Conservation (phyloP, 2,113 vertebrate genomes). For the Sapayoa aenigma region DNA sequence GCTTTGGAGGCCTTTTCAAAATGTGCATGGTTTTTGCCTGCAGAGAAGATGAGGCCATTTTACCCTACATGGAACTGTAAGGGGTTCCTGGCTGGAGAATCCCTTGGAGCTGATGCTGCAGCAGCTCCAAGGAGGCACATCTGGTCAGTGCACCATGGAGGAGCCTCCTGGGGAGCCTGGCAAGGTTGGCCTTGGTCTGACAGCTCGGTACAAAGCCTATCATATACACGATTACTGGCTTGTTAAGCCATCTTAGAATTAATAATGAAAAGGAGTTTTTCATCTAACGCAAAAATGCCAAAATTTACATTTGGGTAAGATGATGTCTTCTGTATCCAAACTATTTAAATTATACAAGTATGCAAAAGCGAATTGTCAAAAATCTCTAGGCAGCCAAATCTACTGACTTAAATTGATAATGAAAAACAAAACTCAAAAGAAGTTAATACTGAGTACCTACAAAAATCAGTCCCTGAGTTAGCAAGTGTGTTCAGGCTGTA, state of each 20-base stretch:
- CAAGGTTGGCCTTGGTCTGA: background rate
- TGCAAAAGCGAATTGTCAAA: background rate
- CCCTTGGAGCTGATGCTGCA: background rate
- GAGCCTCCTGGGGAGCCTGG: background rate
- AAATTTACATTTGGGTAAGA: background rate
- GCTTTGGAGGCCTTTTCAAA: background rate
- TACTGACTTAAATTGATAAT: background rate
- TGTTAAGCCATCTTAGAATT: background rate
- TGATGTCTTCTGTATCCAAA: background rate
- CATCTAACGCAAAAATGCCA: background rate
- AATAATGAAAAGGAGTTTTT: background rate
- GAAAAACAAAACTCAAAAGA: background rate
- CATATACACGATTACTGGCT: background rate
- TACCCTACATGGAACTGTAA: background rate
- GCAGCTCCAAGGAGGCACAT: background rate
- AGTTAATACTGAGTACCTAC: background rate
- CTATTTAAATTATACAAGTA: background rate
- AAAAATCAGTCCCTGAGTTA: background rate
- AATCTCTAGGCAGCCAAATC: background rate
- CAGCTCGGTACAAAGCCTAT: background rate
- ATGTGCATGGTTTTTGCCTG: accelerated
- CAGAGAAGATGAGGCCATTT: background rate
- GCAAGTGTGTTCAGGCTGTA: background rate
- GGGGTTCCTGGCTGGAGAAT: background rate
- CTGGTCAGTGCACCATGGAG: accelerated